Base-by-base conservation (phyloP, 2,113 vertebrate genomes). In the Motacilla alba region DNA sequence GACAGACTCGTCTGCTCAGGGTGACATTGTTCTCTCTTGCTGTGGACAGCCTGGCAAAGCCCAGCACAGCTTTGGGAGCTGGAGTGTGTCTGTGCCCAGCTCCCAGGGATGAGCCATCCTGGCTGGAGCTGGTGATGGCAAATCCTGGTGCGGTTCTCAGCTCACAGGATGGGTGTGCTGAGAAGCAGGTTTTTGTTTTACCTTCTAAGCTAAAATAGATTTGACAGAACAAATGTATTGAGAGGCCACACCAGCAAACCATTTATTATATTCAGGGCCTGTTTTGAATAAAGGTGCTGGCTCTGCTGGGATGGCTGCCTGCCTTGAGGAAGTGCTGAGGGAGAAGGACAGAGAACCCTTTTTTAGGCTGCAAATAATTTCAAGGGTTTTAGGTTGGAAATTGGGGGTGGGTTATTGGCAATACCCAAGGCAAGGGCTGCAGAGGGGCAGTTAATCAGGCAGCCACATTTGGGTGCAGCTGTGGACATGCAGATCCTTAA, bases 121-220 rank as follows among this genome's bases (percentile, higher is more conserved):
- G 11, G 28, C 49, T 31, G 2, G 59, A 56, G 75, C 56, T 82
- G 67, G 13, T 0, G 2, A 3, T 46, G 47, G 23, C 64, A 79
- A 83, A 9, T 41, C 1, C 4, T 8, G 39, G 53, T 35, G 35
- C n/a, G 35, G 35, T 23, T 58, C 39, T 77, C 64, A 47, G 73
- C 24, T 59, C 14, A 0, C 11, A 8, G 24, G 13, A 4, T 43
- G 24, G 9, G 5, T 35, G 24, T 75, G 62, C 63, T 66, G 84
- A 66, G 74, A 46, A 63, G 39, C 41, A 55, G 59, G 52, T 46
- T 68, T 95, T 67, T 77, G 12, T 67, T 93, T 83, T 44, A 69
- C 41, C 18, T 95, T 91, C 37, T 78, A 58, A 95, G 70, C 81
- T 58, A 31, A 93, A 91, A 10, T n/a, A 93, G 81, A 53, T 69